Evolutionary conservation across 2,113 vertebrate species (phyloP).

Genomic region (Prionailurus bengalensis): DNA sequence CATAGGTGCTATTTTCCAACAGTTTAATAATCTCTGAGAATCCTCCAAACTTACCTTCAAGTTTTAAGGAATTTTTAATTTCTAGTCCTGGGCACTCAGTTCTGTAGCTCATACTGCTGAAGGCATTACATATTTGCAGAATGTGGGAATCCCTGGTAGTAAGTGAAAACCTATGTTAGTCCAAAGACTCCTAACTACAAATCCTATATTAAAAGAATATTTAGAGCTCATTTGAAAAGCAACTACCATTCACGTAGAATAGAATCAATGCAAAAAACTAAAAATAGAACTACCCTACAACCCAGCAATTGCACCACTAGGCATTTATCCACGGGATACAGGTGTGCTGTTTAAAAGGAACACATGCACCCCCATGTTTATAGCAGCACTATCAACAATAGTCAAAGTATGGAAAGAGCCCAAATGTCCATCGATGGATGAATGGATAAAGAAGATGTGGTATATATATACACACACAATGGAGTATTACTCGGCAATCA

Average conservation of each 20-base stretch:
- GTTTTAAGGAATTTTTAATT: conserved; percentile 27
- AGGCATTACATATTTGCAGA: background rate
- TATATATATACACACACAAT: no score
- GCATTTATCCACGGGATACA: no score
- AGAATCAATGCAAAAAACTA: background rate
- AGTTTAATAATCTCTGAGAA: conserved; percentile 45
- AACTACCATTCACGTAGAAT: background rate
- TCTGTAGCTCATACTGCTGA: conserved; percentile 6
- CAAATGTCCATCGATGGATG: no score
- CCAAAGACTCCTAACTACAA: background rate
- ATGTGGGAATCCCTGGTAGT: background rate
- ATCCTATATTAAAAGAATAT: conserved; percentile 12
- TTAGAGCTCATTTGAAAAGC: conserved; percentile 5
- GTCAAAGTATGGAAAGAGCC: no score
- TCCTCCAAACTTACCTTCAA: background rate
- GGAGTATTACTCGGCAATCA: no score
- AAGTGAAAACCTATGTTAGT: conserved; percentile 18
- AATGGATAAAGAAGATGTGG: no score
- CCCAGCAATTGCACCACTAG: no score
- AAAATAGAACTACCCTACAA: no score
- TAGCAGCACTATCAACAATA: no score
- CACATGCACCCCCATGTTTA: no score
- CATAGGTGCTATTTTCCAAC: conserved; percentile 3
- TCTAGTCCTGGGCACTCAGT: background rate
- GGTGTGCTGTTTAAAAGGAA: no score